A percentile compares a stretch with the other conserved stretches of the same genome.
Conservation (phyloP, 1,140 invertebrate species). For the Drosophila pseudoobscura region DNA sequence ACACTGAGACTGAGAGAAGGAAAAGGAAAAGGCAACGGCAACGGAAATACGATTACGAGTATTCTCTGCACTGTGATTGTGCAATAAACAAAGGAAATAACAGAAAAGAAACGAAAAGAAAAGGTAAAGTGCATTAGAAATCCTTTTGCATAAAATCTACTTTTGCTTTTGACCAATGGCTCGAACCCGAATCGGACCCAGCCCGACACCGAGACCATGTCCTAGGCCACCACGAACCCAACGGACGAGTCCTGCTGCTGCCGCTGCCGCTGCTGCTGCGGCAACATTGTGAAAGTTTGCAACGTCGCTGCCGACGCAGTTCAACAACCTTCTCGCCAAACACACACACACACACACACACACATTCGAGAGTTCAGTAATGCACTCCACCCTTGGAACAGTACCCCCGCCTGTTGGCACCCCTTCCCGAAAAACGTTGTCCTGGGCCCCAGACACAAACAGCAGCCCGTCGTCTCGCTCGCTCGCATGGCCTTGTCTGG, state of each 20-base stretch:
- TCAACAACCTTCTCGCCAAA: conserved; percentile 51
- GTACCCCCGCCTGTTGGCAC: background rate
- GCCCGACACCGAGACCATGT: too few species aligned
- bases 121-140: conserved; percentile 30
- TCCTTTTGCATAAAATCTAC: conserved; percentile 44
- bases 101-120: conserved; percentile 21
- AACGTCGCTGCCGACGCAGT: conserved; percentile 40
- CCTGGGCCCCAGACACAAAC: conserved; percentile 69
- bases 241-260: conserved; percentile 17
- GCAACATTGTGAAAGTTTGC: conserved; percentile 48
- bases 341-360: conserved; percentile 12
- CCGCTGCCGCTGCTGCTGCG: background rate
- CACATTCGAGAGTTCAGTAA: conserved; percentile 36
- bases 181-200: too few species aligned
- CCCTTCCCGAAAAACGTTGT: conserved; percentile 15
- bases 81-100: conserved; percentile 26
- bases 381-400: conserved; percentile 29
- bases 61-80: conserved; percentile 2
- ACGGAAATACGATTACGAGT: background rate
- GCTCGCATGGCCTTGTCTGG: conserved; percentile 48
- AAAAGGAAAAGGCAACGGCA: conserved; percentile 29
- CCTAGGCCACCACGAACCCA: too few species aligned
- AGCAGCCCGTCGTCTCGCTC: conserved; percentile 65
- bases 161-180: conserved; percentile 46
- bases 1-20: conserved; percentile 57